Base-by-base conservation (phyloP, 2,113 vertebrate species). In the Psammodynastes pulverulentus region DNA sequence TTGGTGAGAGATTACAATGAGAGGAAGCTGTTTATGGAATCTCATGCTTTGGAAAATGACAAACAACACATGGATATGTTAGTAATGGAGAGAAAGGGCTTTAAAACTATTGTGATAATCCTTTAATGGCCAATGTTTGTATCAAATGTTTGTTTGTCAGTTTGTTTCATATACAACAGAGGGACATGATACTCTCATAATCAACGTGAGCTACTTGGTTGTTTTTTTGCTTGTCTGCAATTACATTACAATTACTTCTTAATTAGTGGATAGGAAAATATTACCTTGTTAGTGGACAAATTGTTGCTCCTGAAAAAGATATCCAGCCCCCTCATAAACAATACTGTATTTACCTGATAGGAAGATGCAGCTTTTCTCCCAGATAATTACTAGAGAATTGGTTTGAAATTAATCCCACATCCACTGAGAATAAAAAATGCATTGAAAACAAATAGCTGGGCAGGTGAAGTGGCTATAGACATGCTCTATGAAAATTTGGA, bases 171-270 rank as follows among this genome's bases (percentile, higher is more conserved):
- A 92, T 84, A 23, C 88, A 79, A 84, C 29, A 43, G 89, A 84
- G 62, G 49, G 91, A 48, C 87, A 92, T 94, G 87, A 90, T 13
- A 49, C 62, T 84, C 95, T 95, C 95, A 96, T 89, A 84, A 85
- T 90, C 90, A 91, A 94, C 92, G 92, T 46, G 89, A 94, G 72
- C 56, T 93, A 3, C 92, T 48, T 93, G 91, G 90, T 51, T 87
- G 79, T 91, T 86, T 29, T 51, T 62, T 5, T 21, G 84, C 58
- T 86, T 91, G 45, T 91, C 45, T 95, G 95, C 96, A 95, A 96
- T 95, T 94, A 93, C 72, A 48, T 86, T 92, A 95, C 94, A 95
- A 94, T 93, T 95, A 53, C 91, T 54, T 3, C 39, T 84, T 67
- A 89, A 67, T 67, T 19, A 8, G 26, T 45, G 13, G 45, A 26